Conservation (phyloP, 2,113 vertebrate genomes). For the Mus musculus region DNA sequence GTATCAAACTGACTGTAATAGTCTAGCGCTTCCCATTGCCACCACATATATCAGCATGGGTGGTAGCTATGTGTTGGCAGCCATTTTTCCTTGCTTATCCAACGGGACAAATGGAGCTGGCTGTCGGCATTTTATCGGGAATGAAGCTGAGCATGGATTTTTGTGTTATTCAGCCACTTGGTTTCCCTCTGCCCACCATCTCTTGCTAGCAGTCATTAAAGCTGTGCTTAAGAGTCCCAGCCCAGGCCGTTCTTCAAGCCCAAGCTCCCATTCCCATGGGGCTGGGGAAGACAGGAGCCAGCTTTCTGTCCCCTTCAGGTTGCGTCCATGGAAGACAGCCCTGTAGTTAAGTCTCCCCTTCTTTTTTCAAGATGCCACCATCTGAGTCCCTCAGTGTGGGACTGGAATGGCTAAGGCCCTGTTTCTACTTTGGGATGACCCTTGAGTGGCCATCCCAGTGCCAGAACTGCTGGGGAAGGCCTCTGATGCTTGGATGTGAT, state of each 20-base stretch:
- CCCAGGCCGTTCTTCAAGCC: not conserved
- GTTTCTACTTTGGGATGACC: not conserved
- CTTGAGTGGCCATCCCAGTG: too few species aligned
- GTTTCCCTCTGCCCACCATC: not conserved
- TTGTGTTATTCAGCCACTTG: not conserved
- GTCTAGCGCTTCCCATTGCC: not conserved
- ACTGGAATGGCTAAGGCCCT: not conserved
- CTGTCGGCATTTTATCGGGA: not conserved
- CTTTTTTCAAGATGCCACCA: not conserved
- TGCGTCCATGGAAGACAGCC: not conserved
- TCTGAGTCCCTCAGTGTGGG: not conserved
- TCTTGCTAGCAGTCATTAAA: not conserved
- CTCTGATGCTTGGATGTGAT: not conserved
- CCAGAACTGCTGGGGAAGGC: not conserved
- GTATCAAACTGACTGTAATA: not conserved
- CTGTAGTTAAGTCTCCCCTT: not conserved
- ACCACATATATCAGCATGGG: not conserved
- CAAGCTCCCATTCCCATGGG: too few species aligned
- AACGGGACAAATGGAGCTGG: not conserved
- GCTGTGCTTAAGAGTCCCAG: not conserved
- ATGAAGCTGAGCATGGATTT: not conserved
- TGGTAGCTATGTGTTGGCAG: not conserved
- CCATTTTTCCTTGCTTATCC: conserved; percentile 8
- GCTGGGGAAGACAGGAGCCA: not conserved
- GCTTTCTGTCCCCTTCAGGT: not conserved